A percentile compares a stretch with the other conserved stretches of the same genome.
Evolutionary conservation across 2,888 invertebrate species (phyloP).

Genomic region (Stramonita haemastoma): DNA sequence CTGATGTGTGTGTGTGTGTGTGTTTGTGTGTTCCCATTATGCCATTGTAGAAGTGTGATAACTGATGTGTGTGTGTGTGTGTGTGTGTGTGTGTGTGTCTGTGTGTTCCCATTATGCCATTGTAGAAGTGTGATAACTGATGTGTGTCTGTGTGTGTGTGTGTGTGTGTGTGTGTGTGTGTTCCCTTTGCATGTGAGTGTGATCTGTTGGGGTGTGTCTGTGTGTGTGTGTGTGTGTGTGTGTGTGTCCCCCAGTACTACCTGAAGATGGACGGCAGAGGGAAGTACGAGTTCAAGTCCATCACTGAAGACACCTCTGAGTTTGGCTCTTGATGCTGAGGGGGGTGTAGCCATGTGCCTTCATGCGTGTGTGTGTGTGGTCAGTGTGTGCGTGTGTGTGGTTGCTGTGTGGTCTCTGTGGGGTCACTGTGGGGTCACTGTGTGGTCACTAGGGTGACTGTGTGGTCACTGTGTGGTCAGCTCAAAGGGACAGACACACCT

Average conservation of each 20-base stretch:
- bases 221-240: not conserved
- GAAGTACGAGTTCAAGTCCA: slow-evolving; percentile 89
- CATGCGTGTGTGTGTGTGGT: not conserved
- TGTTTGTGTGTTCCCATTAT: too few species aligned
- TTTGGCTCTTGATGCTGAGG: slow-evolving; percentile 90
- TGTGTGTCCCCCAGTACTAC: slow-evolving; percentile 82
- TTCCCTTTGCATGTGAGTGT: too few species aligned
- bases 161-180: too few species aligned
- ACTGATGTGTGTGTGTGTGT: too few species aligned
- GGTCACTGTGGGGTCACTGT: not conserved
- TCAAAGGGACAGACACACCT: not conserved
- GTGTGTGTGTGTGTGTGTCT: too few species aligned
- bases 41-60: too few species aligned
- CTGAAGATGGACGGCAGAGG: slow-evolving; percentile 98
- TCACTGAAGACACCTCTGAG: slow-evolving; percentile 90
- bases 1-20: too few species aligned
- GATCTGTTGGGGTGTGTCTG: too few species aligned
- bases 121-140: too few species aligned
- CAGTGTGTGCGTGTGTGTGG: not conserved
- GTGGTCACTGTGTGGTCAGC: not conserved
- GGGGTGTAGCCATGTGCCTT: slow-evolving; percentile 6
- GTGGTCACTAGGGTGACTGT: too few species aligned
- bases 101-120: too few species aligned
- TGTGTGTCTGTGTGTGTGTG: too few species aligned
- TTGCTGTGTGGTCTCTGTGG: not conserved